Base-by-base conservation (phyloP, 1,140 invertebrate genomes). In the Apis florea region DNA sequence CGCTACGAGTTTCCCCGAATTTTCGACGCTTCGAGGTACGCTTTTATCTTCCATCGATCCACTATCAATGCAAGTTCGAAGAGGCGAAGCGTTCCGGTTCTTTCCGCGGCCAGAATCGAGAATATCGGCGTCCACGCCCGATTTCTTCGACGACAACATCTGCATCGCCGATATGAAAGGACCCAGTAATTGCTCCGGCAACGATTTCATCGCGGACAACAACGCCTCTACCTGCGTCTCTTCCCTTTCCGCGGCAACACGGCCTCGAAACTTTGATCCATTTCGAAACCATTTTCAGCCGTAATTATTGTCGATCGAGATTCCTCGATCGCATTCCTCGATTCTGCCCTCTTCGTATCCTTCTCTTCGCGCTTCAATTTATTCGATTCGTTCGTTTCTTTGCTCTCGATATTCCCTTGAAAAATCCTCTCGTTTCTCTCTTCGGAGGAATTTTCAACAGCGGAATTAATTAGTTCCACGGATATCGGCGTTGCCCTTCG, bases 141-240 rank as follows among this genome's bases (percentile, higher is more conserved):
- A 59, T 69, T 74, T 88, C 75, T 86, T 92, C 12, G 88, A 84
- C 24, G 92, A 88, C 31, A 93, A 49, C 67, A 90, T 85, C 74
- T 90, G 90, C 71, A 94, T 74, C 9, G 91, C 92, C 11, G 88
- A 83, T 10, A 90, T 87, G 71, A 94, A 86, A 10, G 92, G 91
- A 47, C 85, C 90, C 15, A 93, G 71, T 58, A 94, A 82, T 82
- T 93, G 91, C 70, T 93, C 91, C 3, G 93, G 92, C 56, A 94
- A 68, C 67, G 90, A 91, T 86, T 87, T 93, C 83, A 93, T 89
- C 0, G 90, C 90, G 13, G 90, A 89, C 73, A 93, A 82, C 21
- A 93, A 84, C 76, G 92, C 89, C 12, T 93, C 89, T 40, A 63
- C 59, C 12, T 81, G 85, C 21, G 85, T 53, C 24, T 82, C 77